Evolutionary conservation across 1,140 invertebrate genomes (phyloP).

Genomic region (Bombus cullumanus): DNA sequence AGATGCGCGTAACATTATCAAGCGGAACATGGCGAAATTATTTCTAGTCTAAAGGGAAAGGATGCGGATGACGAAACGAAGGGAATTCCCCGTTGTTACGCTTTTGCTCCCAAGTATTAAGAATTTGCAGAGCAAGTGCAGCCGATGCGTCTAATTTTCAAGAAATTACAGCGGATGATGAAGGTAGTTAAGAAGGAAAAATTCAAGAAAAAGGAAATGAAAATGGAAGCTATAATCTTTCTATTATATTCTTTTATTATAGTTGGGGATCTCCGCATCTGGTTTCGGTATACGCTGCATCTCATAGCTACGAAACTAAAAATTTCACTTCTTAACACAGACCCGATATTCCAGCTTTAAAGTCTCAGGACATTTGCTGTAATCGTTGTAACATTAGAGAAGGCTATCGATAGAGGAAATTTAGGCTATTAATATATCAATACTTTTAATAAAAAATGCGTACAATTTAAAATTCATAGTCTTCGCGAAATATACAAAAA

Average conservation of each 20-base stretch:
- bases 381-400: too few species aligned
- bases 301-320: too few species aligned
- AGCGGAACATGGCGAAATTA: slow-evolving; percentile 26
- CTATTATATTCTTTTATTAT: background rate
- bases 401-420: too few species aligned
- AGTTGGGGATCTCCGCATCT: background rate
- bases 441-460: too few species aligned
- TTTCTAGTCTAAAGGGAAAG: slow-evolving; percentile 8
- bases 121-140: background rate
- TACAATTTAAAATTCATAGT: too few species aligned
- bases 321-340: too few species aligned
- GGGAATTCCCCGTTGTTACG: background rate
- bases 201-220: background rate
- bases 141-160: background rate
- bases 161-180: background rate
- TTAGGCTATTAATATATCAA: too few species aligned
- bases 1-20: slow-evolving; percentile 8
- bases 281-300: background rate
- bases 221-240: background rate
- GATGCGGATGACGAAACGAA: background rate
- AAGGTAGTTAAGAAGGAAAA: background rate
- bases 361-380: too few species aligned
- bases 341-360: too few species aligned
- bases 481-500: too few species aligned
- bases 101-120: background rate